Evolutionary conservation across 2,797 vertebrate species (phyloP).

Genomic region (Australoheros facetus): DNA sequence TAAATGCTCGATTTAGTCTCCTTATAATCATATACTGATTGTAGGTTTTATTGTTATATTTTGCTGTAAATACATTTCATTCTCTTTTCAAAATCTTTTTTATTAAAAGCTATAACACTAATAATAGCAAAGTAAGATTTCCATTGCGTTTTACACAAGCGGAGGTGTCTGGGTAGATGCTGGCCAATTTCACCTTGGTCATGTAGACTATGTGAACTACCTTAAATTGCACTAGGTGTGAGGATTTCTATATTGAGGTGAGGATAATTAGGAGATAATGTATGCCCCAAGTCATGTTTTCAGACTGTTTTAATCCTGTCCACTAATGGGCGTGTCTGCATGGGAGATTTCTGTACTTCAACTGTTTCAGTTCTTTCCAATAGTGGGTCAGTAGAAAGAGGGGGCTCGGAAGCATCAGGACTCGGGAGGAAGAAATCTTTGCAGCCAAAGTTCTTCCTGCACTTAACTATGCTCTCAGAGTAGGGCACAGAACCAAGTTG

Average conservation of each 20-base stretch:
- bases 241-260: not conserved
- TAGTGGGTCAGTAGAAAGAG: not conserved
- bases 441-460: not conserved
- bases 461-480: not conserved
- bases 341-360: no score
- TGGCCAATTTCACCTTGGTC: not conserved
- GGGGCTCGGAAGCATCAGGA: not conserved
- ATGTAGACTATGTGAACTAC: not conserved
- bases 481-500: not conserved
- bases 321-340: not conserved
- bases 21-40: conserved; percentile 28
- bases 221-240: not conserved
- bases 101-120: no score
- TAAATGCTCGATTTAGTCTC: conserved; percentile 43
- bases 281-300: not conserved
- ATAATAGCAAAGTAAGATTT: not conserved
- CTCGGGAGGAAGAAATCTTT: not conserved
- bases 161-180: not conserved
- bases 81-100: no score
- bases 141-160: not conserved
- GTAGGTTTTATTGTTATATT: no score
- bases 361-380: no score
- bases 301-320: not conserved
- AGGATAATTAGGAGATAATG: not conserved
- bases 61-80: not conserved